Conservation (phyloP, 2,888 invertebrate genomes). For the Tachina grossa region DNA sequence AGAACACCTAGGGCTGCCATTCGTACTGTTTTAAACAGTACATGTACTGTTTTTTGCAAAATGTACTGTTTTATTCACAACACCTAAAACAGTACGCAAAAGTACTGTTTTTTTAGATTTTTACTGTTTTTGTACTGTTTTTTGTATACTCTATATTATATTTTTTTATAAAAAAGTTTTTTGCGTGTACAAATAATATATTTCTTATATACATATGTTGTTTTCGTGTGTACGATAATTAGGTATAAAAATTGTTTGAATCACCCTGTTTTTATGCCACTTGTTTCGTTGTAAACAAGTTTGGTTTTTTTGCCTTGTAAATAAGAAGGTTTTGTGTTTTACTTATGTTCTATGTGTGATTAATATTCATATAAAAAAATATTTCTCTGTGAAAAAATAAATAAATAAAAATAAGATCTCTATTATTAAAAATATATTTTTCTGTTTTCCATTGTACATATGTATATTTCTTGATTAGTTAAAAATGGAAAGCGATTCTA, state of each 20-base stretch:
- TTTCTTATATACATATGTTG: background rate
- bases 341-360: constrained; percentile 2
- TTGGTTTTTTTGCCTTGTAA: background rate
- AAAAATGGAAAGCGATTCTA: constrained; percentile 2
- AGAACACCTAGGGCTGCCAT: no score
- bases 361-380: constrained; percentile 7
- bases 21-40: no score
- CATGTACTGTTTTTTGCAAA: no score
- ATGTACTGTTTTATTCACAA: no score
- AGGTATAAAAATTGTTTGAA: background rate
- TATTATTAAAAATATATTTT: constrained; percentile 6
- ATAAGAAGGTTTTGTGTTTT: constrained; percentile 4
- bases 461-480: constrained; percentile 15
- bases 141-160: background rate
- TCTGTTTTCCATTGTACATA: background rate
- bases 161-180: background rate
- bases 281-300: no score
- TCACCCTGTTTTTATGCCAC: no score
- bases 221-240: background rate
- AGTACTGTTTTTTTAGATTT: no score
- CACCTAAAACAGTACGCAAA: no score
- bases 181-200: background rate
- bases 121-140: background rate
- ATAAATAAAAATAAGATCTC: background rate
- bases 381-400: background rate